Evolutionary conservation across 2,797 vertebrate species (phyloP), one percentile per base, ranked within the genome.

Genomic region (Myoxocephalus aenaeus): DNA sequence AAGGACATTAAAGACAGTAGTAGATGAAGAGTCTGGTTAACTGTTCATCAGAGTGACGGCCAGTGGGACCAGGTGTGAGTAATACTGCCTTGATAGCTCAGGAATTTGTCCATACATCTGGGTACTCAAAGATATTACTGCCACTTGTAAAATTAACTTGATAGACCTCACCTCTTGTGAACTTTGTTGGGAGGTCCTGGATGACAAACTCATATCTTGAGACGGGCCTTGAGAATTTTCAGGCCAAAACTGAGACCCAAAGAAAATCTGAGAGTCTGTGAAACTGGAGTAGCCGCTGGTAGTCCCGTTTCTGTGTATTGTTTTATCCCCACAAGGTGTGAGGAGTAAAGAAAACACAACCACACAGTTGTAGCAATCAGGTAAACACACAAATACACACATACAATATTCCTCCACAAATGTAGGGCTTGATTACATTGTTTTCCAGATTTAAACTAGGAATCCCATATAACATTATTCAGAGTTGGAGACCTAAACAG

Each of bases 191-290:
- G 94, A 92, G 58, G 86, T 93, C 90, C 91, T 97, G 73, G 78
- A 90, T 40, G 94, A 95, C 1, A 88, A 73, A 86, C 89, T 93
- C 81, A 94, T 84, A 44, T 99, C 97, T 92, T 96, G 94, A 0
- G 94, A 95, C 34, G 87, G 66, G 0, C 70, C 83, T 83, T 97
- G 97, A 66, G 91, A 94, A n/a, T 94, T 96, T 63, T 99, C 97
- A 0, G 79, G 94, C 93, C 96, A 97, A 89, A 96, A 95, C 90
- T 99, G 97, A 70, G 98, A 98, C 72, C 97, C 95, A 46, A 96
- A 96, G 79, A 97, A 95, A 81, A 96, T 87, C 93, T 99, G 97
- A 12, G 97, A 97, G 71, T 99, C 97, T 3, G 96, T 95, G 79
- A 96, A 81, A 69, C 90, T 96, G 0, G 95, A 95, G 77, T 87